A percentile compares a stretch with the other conserved stretches of the same genome.
Evolutionary conservation across 2,113 vertebrate genomes (phyloP).

Genomic region (Progne subis): DNA sequence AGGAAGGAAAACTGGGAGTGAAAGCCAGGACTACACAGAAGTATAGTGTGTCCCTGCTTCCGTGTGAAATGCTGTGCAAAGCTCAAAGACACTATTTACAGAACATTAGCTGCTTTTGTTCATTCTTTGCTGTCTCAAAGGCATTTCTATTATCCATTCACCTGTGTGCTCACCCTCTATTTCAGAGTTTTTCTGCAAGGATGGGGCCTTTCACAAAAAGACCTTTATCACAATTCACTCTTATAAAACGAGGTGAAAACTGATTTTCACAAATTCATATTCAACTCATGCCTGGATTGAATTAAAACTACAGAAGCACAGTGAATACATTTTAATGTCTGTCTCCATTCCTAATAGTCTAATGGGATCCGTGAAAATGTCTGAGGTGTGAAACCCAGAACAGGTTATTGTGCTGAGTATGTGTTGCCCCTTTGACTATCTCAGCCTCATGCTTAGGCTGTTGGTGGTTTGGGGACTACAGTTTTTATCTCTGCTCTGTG

Average conservation of each 20-base stretch:
- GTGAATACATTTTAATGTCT: not conserved
- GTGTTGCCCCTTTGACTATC: not conserved
- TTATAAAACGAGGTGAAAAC: not conserved
- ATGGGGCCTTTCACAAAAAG: not conserved
- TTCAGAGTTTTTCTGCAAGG: not conserved
- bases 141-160: not conserved
- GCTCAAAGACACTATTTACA: not conserved
- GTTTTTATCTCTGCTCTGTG: not conserved
- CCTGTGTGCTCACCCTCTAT: not conserved
- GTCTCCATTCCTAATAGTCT: not conserved
- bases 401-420: not conserved
- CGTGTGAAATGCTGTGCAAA: not conserved
- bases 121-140: not conserved
- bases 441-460: not conserved
- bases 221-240: not conserved
- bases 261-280: not conserved
- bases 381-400: not conserved
- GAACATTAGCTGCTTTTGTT: not conserved
- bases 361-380: not conserved
- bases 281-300: not conserved
- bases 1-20: not conserved
- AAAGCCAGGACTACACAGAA: not conserved
- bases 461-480: not conserved
- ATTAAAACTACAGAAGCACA: not conserved
- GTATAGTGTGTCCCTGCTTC: not conserved